Base-by-base conservation (phyloP, 2,888 invertebrate species). In the Stenurella melanura region DNA sequence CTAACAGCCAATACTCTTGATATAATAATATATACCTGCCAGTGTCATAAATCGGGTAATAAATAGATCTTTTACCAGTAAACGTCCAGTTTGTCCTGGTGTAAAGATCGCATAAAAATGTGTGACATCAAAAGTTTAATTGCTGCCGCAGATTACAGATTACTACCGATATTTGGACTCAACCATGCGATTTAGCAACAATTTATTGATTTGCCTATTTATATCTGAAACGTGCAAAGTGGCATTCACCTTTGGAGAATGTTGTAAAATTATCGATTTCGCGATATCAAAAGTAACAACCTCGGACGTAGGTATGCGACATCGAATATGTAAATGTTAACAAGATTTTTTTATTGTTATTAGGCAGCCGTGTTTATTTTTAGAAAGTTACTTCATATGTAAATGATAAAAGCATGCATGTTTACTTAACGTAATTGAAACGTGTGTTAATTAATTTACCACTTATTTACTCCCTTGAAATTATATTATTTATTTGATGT, bases 311-410 rank as follows among this genome's bases (percentile, higher is more conserved):
- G 54, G 67, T 67, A 50, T 67, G 67, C 67, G 50, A 30, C 54
- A 26, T 67, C 54, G 50, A 10, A 70, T 66, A 66, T 76, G 60
- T 12, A 67, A 60, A 68, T 64, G 70, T 38, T 64, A 63, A 60
- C 57, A 66, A 73, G 56, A 71, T 60, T 71, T 74, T 74, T 67
- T 66, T 74, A 60, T 74, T 71, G 57, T 74, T 66, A 57, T 75
- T 57, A 57, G 34, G 66, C 70, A 64, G 73, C 56, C 74, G 58
- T 50, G 76, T 81, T 79, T 81, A 82, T 82, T 81, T 82, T 79
- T 82, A 82, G 82, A 82, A 78, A 80, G 74, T 80, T 78, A 79
- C 77, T 78, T 81, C 80, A 81, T 79, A 74, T 70, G 58, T 63
- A 19, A 63, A 61, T 63, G 63, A 56, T 72, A 72, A 63, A 72